These are phyloP conservation scores for Zhengitettix transpicula DNA, from an alignment of 2,888 invertebrate species.

Conservation along the genomic window DNA sequence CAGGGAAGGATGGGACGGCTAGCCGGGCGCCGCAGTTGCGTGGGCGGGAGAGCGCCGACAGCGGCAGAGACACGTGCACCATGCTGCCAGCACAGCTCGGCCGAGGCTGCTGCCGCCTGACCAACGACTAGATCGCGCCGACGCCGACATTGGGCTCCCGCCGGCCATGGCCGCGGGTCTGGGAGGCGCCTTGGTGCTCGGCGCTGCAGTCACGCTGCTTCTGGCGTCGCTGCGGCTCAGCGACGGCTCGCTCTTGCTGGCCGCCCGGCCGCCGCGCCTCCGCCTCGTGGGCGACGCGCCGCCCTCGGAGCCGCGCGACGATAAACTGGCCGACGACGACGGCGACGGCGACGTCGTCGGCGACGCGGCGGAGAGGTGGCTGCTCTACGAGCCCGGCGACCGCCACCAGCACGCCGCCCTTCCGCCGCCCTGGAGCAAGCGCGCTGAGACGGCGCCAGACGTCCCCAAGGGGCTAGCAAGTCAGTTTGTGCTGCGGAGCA, in stretches of 20 bases:
- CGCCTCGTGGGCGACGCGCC: background rate
- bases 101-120: background rate
- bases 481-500: slow-evolving; percentile 62
- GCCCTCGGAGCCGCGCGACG: background rate
- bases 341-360: slow-evolving; percentile 5
- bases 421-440: slow-evolving; percentile 1
- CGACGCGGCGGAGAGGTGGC: slow-evolving; percentile 10
- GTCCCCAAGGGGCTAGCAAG: slow-evolving; percentile 38
- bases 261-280: slow-evolving; percentile 18
- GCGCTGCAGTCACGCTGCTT: slow-evolving; percentile 10
- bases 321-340: slow-evolving; percentile 7
- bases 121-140: background rate
- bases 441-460: background rate
- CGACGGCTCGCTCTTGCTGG: slow-evolving; percentile 13
- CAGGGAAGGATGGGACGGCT: background rate
- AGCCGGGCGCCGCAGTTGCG: background rate
- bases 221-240: slow-evolving; percentile 25
- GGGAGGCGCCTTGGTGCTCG: slow-evolving; percentile 9
- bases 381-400: slow-evolving; percentile 6
- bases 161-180: slow-evolving; percentile 10
- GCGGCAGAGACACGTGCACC: background rate
- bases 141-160: background rate
- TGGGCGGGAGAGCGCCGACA: background rate
- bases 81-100: background rate
- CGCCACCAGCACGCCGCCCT: background rate